Base-by-base conservation (phyloP, 2,797 vertebrate species). In the Pampus argenteus region DNA sequence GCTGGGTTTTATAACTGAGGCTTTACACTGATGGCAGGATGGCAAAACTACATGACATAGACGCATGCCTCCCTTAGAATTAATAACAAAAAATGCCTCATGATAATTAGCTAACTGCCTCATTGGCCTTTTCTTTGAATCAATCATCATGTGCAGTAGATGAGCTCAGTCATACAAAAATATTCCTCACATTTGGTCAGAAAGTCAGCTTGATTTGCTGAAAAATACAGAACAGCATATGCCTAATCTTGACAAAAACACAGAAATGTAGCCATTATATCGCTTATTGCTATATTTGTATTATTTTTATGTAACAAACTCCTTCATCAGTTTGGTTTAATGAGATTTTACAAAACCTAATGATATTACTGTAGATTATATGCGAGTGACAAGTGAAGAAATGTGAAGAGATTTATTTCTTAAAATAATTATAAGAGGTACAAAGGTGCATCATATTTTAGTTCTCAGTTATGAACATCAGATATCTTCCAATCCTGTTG, bases 1-100 rank as follows among this genome's bases (percentile, higher is more conserved):
- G 3, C 71, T 44, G 52, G 29, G 73, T 86, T 91, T 86, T 83
- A 88, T 86, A 84, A 85, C 68, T 2, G n/a, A 63, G 70, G 54
- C 61, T 79, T 77, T 70, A 60, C 64, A 73, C 50, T 76, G 78
- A 83, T 56, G 81, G 72, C 78, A 58, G 70, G 57, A 78, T 65
- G 74, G 67, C 52, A 76, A 71, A 76, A 74, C 61, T 76, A 74
- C 51, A 60, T 49, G 66, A 79, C 70, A 66, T 9, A 2, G 49
- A 56, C 25, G 44, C 64, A 76, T 62, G 60, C 67, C 58, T 76
- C 55, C 26, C 31, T 66, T 56, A 63, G 62, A 66, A 77, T 76
- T 83, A 56, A 76, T 69, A 62, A 60, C 31, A 71, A 40, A 56
- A 69, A 74, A 76, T 11, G 48, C 45, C 26, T 77, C 22, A 28